Percentiles rank a stretch among this genome's conserved stretches.
These are phyloP conservation scores for Peromyscus maniculatus DNA, from an alignment of 2,113 vertebrate genomes.

Conservation along the genomic window DNA sequence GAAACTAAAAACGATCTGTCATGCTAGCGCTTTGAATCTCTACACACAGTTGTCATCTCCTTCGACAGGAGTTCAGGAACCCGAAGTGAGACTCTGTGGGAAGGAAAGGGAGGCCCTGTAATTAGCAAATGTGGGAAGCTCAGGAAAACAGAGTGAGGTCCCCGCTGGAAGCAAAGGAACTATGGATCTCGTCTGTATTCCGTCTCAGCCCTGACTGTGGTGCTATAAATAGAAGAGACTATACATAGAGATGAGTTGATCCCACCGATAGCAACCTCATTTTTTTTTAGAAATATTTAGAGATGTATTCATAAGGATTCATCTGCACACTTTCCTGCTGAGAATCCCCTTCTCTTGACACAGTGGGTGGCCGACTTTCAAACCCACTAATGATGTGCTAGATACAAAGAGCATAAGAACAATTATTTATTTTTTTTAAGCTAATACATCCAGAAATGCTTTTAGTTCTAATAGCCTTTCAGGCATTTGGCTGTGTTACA, in stretches of 20 bases:
- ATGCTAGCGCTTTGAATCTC: neutral
- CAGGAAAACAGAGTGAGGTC: slow-evolving; percentile 53
- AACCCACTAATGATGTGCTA: slow-evolving; percentile 81
- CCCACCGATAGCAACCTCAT: slow-evolving; percentile 81
- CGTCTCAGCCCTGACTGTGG: slow-evolving; percentile 49
- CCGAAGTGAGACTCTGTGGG: neutral
- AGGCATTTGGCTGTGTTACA: slow-evolving; percentile 63
- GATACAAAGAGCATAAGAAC: slow-evolving; percentile 68
- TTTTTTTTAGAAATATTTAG: slow-evolving; percentile 79
- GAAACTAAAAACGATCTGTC: neutral
- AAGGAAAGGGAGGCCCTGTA: slow-evolving; percentile 1
- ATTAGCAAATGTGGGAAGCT: slow-evolving; percentile 70
- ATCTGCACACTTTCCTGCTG: slow-evolving; percentile 80
- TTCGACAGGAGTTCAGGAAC: slow-evolving; percentile 60
- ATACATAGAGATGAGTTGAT: slow-evolving; percentile 83
- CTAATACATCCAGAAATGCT: slow-evolving; percentile 71
- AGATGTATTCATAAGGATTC: slow-evolving; percentile 84
- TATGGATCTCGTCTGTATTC: slow-evolving; percentile 77
- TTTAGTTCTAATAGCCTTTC: slow-evolving; percentile 73
- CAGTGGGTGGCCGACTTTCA: slow-evolving; percentile 81
- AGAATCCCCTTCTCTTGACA: slow-evolving; percentile 76
- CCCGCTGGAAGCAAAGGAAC: slow-evolving; percentile 48
- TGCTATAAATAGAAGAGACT: slow-evolving; percentile 84
- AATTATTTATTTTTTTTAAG: slow-evolving; percentile 75
- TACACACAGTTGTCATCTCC: slow-evolving; percentile 2